Percentiles rank a stretch among this genome's conserved stretches.
phyloP scores from a whole-genome alignment of 2,797 vertebrate species.

The Enteromius viviparus region DNA sequence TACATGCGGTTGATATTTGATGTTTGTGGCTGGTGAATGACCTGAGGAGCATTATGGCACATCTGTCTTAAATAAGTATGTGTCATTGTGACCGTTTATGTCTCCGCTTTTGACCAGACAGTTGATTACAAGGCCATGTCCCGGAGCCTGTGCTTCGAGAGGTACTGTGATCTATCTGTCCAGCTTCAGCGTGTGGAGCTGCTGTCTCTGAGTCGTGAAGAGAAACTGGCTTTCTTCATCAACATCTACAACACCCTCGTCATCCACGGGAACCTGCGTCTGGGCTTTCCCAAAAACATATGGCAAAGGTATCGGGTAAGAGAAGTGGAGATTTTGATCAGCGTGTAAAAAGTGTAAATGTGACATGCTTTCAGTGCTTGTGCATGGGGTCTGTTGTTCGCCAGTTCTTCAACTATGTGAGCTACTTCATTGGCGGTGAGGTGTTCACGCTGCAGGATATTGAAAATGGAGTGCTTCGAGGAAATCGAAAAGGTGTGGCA shows the following conservation, averaged over 20 bases:
- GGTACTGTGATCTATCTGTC: slow-evolving; percentile 77
- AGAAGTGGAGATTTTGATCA: not conserved
- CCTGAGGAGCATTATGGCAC: not conserved
- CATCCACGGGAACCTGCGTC: slow-evolving; percentile 79
- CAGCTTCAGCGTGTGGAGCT: slow-evolving; percentile 81
- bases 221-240: slow-evolving; percentile 85
- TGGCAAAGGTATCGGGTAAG: slow-evolving; percentile 83
- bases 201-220: slow-evolving; percentile 75
- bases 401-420: slow-evolving; percentile 84
- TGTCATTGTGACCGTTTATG: slow-evolving; percentile 21
- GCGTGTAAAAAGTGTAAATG: not conserved
- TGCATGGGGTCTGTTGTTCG: slow-evolving; percentile 21
- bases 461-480: slow-evolving; percentile 81
- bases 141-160: slow-evolving; percentile 71
- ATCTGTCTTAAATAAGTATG: slow-evolving; percentile 7
- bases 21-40: not conserved
- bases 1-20: slow-evolving; percentile 5
- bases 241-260: slow-evolving; percentile 84
- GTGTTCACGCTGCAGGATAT: slow-evolving; percentile 84
- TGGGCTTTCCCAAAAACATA: slow-evolving; percentile 79
- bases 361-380: not conserved
- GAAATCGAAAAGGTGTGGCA: slow-evolving; percentile 81
- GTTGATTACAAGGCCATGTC: slow-evolving; percentile 82
- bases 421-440: slow-evolving; percentile 84
- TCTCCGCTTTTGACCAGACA: slow-evolving; percentile 62